Evolutionary conservation across 2,888 invertebrate genomes (phyloP).

Genomic region (Ditula angustiorana): DNA sequence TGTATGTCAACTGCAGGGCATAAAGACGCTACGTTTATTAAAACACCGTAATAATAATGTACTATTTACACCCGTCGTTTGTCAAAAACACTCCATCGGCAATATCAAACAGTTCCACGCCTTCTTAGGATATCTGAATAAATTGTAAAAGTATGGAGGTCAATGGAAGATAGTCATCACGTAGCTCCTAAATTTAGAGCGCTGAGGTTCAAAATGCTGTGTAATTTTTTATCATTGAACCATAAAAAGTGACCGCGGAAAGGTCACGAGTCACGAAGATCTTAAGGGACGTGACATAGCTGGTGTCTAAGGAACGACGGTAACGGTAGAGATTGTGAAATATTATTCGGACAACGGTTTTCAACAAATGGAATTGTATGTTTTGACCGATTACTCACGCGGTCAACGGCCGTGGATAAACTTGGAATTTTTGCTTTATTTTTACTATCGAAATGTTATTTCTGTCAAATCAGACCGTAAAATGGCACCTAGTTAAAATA

Average conservation of each 20-base stretch:
- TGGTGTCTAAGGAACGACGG: conserved; percentile 55
- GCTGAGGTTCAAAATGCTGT: conserved; percentile 21
- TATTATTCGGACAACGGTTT: conserved; percentile 50
- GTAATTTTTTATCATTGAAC: background rate
- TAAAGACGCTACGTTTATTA: too few species aligned
- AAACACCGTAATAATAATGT: too few species aligned
- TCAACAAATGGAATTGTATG: conserved; percentile 21
- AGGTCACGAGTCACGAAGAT: conserved; percentile 59
- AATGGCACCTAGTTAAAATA: background rate
- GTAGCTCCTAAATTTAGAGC: background rate
- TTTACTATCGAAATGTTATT: conserved; percentile 16
- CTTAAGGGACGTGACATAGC: conserved; percentile 60
- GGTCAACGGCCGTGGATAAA: conserved; percentile 23
- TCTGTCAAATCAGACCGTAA: background rate
- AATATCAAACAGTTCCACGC: conserved; percentile 17
- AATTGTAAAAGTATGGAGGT: conserved; percentile 27
- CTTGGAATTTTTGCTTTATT: conserved; percentile 30
- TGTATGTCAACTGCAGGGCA: too few species aligned
- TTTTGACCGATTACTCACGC: conserved; percentile 36
- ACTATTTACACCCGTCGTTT: background rate
- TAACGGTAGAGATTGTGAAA: conserved; percentile 55
- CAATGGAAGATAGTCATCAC: conserved; percentile 17
- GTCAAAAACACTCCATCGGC: conserved; percentile 16
- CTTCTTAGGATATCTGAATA: conserved; percentile 30
- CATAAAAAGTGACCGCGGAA: conserved; percentile 46